Percentiles rank a stretch among this genome's conserved stretches.
Conservation (phyloP, 2,797 vertebrate genomes). For the Agapornis canus region DNA sequence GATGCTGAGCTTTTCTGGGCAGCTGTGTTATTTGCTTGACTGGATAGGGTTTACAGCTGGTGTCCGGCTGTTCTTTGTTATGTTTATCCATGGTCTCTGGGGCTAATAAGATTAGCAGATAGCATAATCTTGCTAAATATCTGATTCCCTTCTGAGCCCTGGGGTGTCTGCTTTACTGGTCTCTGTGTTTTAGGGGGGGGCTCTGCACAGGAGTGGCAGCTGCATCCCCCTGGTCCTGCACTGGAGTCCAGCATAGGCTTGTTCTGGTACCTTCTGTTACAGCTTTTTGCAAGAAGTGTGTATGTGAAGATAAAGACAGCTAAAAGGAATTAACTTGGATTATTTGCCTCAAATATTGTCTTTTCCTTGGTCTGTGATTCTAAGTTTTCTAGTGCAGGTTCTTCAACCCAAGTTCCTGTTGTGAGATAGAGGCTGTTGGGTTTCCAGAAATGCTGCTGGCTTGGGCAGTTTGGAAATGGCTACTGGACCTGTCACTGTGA, state of each 20-base stretch:
- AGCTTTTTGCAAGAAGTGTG: background rate
- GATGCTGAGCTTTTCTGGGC: slow-evolving; percentile 73
- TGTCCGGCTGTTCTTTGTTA: slow-evolving; percentile 76
- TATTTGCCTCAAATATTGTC: background rate
- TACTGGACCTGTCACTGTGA: fast-evolving
- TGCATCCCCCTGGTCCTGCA: background rate
- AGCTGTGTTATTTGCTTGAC: slow-evolving; percentile 69
- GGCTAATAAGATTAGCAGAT: slow-evolving; percentile 76
- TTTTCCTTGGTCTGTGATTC: background rate
- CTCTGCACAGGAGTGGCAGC: background rate
- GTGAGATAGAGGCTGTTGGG: background rate
- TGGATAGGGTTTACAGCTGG: slow-evolving; percentile 73
- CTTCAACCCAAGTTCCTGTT: background rate
- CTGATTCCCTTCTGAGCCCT: slow-evolving; percentile 45
- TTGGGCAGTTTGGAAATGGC: background rate
- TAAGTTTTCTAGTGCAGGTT: background rate
- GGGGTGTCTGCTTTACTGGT: slow-evolving; percentile 17
- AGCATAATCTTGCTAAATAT: slow-evolving; percentile 68
- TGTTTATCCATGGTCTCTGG: slow-evolving; percentile 70
- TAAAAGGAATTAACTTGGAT: background rate
- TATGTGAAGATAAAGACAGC: background rate
- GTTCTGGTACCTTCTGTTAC: background rate
- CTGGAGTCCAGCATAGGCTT: background rate
- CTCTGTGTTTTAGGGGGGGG: background rate
- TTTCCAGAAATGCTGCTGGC: background rate